Conservation (phyloP, 2,888 invertebrate species). For the Escarpia spicata region DNA sequence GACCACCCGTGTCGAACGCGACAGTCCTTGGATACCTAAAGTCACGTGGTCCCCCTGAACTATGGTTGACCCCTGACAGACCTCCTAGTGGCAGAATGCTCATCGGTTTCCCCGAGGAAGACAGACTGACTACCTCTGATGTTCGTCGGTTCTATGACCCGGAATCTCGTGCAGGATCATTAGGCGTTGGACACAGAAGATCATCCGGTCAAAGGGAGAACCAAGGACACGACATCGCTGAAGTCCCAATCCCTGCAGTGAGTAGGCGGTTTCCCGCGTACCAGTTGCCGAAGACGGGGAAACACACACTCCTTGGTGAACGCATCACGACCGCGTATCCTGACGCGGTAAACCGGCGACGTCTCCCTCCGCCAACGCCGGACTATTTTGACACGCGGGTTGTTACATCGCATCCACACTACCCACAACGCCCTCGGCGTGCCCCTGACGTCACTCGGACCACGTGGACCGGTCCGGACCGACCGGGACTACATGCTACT, state of each 20-base stretch:
- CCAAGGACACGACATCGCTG: not conserved
- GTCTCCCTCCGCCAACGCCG: not conserved
- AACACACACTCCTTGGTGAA: not conserved
- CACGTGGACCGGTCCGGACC: not conserved
- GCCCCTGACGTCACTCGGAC: not conserved
- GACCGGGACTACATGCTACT: not conserved
- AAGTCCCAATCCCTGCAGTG: not conserved
- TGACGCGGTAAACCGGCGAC: not conserved
- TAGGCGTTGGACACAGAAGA: not conserved
- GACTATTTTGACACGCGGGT: not conserved
- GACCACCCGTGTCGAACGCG: not conserved
- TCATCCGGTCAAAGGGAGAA: not conserved
- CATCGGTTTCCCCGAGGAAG: not conserved
- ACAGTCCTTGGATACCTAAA: no score
- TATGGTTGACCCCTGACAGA: not conserved
- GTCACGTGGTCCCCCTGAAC: not conserved
- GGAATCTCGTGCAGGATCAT: not conserved
- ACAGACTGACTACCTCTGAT: not conserved
- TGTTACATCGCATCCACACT: not conserved
- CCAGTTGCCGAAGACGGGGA: not conserved
- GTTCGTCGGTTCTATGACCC: not conserved
- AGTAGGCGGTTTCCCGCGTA: not conserved
- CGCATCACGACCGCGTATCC: conserved; percentile 2
- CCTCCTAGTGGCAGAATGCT: not conserved
- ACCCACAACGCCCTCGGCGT: not conserved